Evolutionary conservation across 2,888 invertebrate species (phyloP), one percentile per base, ranked within the genome.

Genomic region (Rhingia rostrata): DNA sequence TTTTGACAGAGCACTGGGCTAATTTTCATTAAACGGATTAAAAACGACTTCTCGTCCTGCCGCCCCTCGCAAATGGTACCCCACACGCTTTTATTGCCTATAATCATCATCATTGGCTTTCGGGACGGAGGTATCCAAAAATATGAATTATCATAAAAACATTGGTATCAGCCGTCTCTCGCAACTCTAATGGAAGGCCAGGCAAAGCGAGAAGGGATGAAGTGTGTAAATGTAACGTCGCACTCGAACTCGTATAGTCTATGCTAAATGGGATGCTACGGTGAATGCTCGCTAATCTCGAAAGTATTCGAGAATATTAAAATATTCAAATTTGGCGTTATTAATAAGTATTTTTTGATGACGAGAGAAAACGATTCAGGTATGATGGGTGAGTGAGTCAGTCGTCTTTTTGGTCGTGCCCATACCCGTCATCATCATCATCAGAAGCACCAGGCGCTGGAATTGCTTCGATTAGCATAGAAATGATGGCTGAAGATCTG

Each of bases 11-110:
- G 47, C 12, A 56, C 49, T 58, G 88, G 89, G 88, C 89, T 89
- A 90, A 90, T 90, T 89, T 89, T 89, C 89, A 90, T 90, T 90
- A 90, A 90, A 90, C 88, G 90, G 90, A 90, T 90, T 90, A 90
- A 89, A 70, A 90, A 89, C 9, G 22, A 61, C 51, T 49, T 47
- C 63, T 39, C 51, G 33, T 64, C 10, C 41, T 51, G 9, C 63
- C 43, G 22, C 22, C 22, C 35, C 32, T 63, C n/a, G 43, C 43
- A 81, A 63, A 56, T 56, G 66, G 56, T 51, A 41, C 81, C 60
- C 60, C 70, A 58, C 75, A 77, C 75, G 39, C 64, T 75, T 82
- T 82, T 78, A 73, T 78, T 78, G 72, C 77, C 72, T 78, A 72
- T 79, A 79, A 72, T 60, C 58, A 69, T 81, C 81, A 70, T 81